Base-by-base conservation (phyloP, 2,113 vertebrate genomes). In the Aegypius monachus region DNA sequence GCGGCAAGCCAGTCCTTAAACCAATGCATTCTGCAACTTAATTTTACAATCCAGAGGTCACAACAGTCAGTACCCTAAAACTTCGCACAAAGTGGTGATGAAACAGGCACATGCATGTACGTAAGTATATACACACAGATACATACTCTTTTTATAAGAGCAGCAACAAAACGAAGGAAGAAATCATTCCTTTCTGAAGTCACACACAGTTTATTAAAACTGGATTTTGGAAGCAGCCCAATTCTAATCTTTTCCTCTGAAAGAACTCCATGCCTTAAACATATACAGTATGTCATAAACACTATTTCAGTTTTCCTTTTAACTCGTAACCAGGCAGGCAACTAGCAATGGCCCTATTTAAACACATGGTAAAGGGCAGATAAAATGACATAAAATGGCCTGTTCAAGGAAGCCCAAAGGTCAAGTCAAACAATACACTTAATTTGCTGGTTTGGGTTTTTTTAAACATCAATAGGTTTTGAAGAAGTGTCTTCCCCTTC, bases 71-170 rank as follows among this genome's bases (percentile, higher is more conserved):
- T 9, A 36, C 17, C 45, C 27, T 48, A 70, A 65, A 53, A 3
- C 27, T 65, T 29, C 9, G 19, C 52, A 27, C 34, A 20, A 47
- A 66, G 45, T 0, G 4, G 19, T 34, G 56, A 40, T 20, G 56
- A 53, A 91, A 48, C 16, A 3, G 3, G 19, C 17, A 11, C 22
- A 3, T 6, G 36, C 29, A 6, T 0, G 3, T 29, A 7, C 1
- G 0, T 16, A 34, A 43, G 48, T 32, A 43, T 10, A 26, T 2
- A 25, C 0, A 5, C 38, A 59, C 14, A 74, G 56, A 48, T 9
- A 32, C 36, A 4, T 16, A 19, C 8, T 40, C 47, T 50, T 42
- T 9, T 61, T 7, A 67, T 22, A 43, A 71, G 22, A 65, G 42
- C 16, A 84, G 34, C 19, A 56, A 31, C 27, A 22, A 62, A 67